These are phyloP conservation scores for Drosophila putrida DNA, from an alignment of 2,888 invertebrate genomes.

Conservation along the genomic window DNA sequence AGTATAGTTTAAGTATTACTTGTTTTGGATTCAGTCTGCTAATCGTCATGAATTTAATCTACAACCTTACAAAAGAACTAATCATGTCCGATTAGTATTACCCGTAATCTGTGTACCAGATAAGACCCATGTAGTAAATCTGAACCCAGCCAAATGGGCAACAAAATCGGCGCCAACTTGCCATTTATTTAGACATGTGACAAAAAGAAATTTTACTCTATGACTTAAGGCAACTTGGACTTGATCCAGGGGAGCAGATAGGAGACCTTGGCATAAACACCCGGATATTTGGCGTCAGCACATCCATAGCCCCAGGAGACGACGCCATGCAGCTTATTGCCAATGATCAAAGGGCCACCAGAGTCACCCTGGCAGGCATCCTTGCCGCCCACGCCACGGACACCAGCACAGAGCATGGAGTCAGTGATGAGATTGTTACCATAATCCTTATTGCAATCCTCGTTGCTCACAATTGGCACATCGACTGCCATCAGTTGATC, in stretches of 20 bases:
- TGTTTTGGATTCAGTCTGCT: constrained; percentile 6
- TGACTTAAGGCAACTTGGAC: constrained; percentile 18
- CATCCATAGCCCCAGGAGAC: constrained; percentile 82
- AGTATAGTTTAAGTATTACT: background rate
- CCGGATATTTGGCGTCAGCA: constrained; percentile 71
- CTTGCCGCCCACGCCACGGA: constrained; percentile 70
- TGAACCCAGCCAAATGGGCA: constrained; percentile 1
- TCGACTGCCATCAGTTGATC: constrained; percentile 69
- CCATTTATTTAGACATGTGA: constrained; percentile 54
- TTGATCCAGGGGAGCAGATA: constrained; percentile 64
- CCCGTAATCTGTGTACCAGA: constrained; percentile 23
- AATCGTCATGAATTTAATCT: constrained; percentile 15
- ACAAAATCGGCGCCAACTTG: constrained; percentile 7
- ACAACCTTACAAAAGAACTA: constrained; percentile 19
- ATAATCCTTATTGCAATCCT: constrained; percentile 67
- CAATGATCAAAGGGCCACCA: constrained; percentile 77
- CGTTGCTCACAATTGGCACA: constrained; percentile 72
- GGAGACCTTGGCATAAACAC: constrained; percentile 77
- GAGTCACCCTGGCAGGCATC: constrained; percentile 83
- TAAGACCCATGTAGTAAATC: constrained; percentile 17
- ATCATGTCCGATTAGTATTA: constrained; percentile 14
- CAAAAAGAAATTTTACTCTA: constrained; percentile 5
- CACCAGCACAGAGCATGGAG: constrained; percentile 82
- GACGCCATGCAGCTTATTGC: constrained; percentile 69
- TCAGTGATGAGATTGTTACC: constrained; percentile 58